These are phyloP conservation scores for Leuciscus waleckii DNA, from an alignment of 2,797 vertebrate species.

Conservation along the genomic window DNA sequence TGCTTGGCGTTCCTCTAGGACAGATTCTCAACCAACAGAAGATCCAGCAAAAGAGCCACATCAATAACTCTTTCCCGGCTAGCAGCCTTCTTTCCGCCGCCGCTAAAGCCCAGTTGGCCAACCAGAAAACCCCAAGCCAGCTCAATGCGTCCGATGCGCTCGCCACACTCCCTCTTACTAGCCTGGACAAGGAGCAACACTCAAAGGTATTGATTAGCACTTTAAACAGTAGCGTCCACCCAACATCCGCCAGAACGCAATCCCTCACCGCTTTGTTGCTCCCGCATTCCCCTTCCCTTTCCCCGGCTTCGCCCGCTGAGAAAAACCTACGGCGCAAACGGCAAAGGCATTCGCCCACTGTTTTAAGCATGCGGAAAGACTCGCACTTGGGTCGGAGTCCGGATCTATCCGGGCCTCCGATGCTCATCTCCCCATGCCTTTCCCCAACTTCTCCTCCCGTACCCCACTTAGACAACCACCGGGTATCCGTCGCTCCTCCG, in stretches of 20 bases:
- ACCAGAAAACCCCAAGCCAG: conserved; percentile 75
- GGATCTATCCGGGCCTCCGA: conserved; percentile 70
- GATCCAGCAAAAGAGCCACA: conserved; percentile 73
- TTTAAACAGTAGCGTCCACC: conserved; percentile 86
- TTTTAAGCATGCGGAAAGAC: conserved; percentile 81
- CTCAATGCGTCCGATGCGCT: conserved; percentile 59
- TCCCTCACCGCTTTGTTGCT: conserved; percentile 71
- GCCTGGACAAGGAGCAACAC: conserved; percentile 73
- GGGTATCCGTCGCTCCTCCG: conserved; percentile 47
- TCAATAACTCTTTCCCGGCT: conserved; percentile 85
- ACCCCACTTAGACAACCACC: conserved; percentile 71
- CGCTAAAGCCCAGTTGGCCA: conserved; percentile 89
- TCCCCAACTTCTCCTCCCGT: conserved; percentile 71
- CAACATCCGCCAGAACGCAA: conserved; percentile 69
- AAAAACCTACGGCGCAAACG: conserved; percentile 78
- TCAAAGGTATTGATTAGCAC: conserved; percentile 89
- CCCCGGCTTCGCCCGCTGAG: conserved; percentile 73
- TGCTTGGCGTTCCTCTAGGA: conserved; percentile 76
- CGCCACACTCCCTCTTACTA: conserved; percentile 63
- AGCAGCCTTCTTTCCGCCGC: conserved; percentile 90
- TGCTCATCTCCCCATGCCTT: conserved; percentile 63
- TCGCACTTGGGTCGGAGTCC: conserved; percentile 70
- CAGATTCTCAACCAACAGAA: conserved; percentile 81
- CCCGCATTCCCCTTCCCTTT: conserved; percentile 72
- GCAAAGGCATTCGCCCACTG: conserved; percentile 81